Conservation (phyloP, 1,140 invertebrate species). For the Tenebrio molitor region DNA sequence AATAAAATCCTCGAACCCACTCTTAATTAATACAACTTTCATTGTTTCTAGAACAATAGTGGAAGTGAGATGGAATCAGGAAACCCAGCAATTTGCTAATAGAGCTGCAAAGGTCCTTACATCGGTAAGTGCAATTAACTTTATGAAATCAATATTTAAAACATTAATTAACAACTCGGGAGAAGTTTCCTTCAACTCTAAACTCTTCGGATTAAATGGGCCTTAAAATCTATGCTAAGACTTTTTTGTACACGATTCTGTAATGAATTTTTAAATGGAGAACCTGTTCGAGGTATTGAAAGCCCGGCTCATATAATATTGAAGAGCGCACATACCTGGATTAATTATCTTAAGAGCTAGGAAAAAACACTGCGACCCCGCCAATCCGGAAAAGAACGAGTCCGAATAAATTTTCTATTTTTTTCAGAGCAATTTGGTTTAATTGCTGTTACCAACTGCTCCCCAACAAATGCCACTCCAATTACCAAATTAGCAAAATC, state of each 20-base stretch:
- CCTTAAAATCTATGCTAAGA: conserved; percentile 14
- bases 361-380: too few relatives aligned
- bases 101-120: conserved; percentile 74
- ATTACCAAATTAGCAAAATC: too few relatives aligned
- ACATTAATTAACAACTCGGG: conserved; percentile 35
- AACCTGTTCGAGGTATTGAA: background rate
- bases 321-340: too few relatives aligned
- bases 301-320: background rate
- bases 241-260: conserved; percentile 8
- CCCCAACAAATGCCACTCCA: too few relatives aligned
- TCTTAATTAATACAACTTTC: conserved; percentile 31
- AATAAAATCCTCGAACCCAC: too few relatives aligned
- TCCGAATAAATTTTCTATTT: too few relatives aligned
- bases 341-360: too few relatives aligned
- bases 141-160: conserved; percentile 39
- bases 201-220: conserved; percentile 27
- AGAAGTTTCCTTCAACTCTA: conserved; percentile 31
- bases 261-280: conserved; percentile 23
- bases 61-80: conserved; percentile 74
- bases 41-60: conserved; percentile 69
- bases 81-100: conserved; percentile 71
- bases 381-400: too few relatives aligned
- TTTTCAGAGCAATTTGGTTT: too few relatives aligned
- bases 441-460: too few relatives aligned
- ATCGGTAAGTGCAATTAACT: conserved; percentile 69